Evolutionary conservation across 2,888 invertebrate genomes (phyloP).

Genomic region (Neocrepidodera transversa): DNA sequence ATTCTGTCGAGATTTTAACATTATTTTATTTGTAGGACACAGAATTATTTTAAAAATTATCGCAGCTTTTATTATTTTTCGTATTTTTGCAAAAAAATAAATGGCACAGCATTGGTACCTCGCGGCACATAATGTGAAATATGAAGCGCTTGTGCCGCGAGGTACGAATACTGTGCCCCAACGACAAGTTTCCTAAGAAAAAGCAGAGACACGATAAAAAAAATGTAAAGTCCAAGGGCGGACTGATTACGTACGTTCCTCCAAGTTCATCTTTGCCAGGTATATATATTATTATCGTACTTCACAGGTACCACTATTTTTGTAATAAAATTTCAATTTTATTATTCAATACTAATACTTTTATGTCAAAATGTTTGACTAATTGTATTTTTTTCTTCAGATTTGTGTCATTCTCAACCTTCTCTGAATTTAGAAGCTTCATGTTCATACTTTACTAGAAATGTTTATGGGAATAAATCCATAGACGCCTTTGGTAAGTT

Average conservation of each 20-base stretch:
- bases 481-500: slow-evolving; percentile 13
- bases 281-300: slow-evolving; percentile 8
- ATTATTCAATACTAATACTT: no score
- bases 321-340: slow-evolving; percentile 3
- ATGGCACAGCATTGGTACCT: no score
- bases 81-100: no score
- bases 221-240: slow-evolving; percentile 7
- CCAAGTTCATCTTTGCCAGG: slow-evolving; percentile 10
- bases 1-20: no score
- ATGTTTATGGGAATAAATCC: slow-evolving; percentile 9
- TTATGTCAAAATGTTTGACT: no score
- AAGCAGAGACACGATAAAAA: slow-evolving; percentile 6
- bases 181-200: no score
- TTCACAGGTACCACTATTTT: slow-evolving; percentile 1
- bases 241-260: slow-evolving; percentile 6
- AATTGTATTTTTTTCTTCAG: slow-evolving; percentile 15
- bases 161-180: no score
- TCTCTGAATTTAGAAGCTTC: slow-evolving; percentile 11
- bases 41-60: no score
- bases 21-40: no score
- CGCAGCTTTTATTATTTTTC: no score
- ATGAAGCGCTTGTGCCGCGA: no score
- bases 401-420: slow-evolving; percentile 12
- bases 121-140: no score
- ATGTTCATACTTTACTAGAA: slow-evolving; percentile 11